phyloP scores from a whole-genome alignment of 2,797 vertebrate genomes.

The Danio kyathit region DNA sequence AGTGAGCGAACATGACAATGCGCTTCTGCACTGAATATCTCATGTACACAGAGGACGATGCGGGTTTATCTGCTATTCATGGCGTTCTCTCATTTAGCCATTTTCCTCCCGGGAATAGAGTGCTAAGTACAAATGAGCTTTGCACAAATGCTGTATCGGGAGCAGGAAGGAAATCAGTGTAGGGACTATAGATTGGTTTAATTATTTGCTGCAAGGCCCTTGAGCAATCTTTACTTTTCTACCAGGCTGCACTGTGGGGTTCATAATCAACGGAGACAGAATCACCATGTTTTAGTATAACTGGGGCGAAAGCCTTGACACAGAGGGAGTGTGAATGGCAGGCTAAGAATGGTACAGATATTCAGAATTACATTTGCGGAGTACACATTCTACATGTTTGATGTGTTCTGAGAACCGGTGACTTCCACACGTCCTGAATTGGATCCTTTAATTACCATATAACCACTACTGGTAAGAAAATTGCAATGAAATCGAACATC shows the following conservation, averaged over 20 bases:
- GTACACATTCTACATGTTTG: neutral
- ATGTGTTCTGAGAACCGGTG: neutral
- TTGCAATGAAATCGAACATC: neutral
- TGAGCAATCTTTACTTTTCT: constrained; percentile 20
- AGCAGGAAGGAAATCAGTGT: constrained; percentile 38
- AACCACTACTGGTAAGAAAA: neutral
- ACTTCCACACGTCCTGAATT: neutral
- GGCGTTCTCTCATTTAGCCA: constrained; percentile 39
- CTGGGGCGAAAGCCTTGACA: neutral
- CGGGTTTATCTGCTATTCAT: constrained; percentile 40
- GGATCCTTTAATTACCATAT: neutral
- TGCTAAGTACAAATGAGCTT: constrained; percentile 46
- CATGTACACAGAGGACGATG: constrained; percentile 14
- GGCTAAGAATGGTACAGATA: neutral
- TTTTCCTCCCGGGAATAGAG: constrained; percentile 6
- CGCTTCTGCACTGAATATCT: constrained; percentile 25
- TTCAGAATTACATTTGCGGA: neutral
- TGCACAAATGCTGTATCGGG: constrained; percentile 29
- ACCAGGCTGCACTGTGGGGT: constrained; percentile 3
- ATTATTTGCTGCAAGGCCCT: constrained; percentile 37
- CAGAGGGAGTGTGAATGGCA: neutral
- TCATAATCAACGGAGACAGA: constrained; percentile 8
- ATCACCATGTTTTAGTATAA: neutral
- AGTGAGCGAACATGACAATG: constrained; percentile 42
- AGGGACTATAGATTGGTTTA: constrained; percentile 46